Percentiles rank a stretch among this genome's conserved stretches.
Conservation (phyloP, 2,888 invertebrate species). For the Hedychridium roseum region DNA sequence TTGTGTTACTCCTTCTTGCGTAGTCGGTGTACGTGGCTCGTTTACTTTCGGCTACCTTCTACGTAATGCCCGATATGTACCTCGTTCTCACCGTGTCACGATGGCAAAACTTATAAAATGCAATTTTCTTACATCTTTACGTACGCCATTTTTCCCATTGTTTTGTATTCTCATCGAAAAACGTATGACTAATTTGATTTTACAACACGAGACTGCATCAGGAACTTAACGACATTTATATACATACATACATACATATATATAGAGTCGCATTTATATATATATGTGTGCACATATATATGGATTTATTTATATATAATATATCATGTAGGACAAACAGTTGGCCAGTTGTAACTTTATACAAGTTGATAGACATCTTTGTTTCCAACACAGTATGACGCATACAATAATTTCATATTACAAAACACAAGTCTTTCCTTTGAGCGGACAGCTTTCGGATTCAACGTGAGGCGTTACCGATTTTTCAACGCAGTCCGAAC, state of each 20-base stretch:
- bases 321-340: constrained; percentile 49
- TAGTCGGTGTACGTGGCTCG: constrained; percentile 34
- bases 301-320: constrained; percentile 36
- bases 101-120: constrained; percentile 45
- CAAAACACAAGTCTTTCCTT: constrained; percentile 24
- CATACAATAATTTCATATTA: constrained; percentile 38
- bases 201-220: constrained; percentile 57
- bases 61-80: constrained; percentile 47
- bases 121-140: constrained; percentile 31
- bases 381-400: constrained; percentile 36
- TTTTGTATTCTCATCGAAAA: constrained; percentile 33
- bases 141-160: constrained; percentile 25
- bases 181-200: constrained; percentile 56
- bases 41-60: constrained; percentile 36
- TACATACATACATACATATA: constrained; percentile 33
- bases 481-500: constrained; percentile 17
- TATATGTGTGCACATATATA: constrained; percentile 14
- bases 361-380: constrained; percentile 42
- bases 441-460: neutral
- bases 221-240: constrained; percentile 56
- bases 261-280: too few species aligned
- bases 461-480: neutral
- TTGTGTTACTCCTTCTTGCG: constrained; percentile 33
- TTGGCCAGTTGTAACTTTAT: constrained; percentile 46
- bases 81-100: constrained; percentile 41